phyloP scores from a whole-genome alignment of 1,140 invertebrate genomes.

The Drosophila lini region DNA sequence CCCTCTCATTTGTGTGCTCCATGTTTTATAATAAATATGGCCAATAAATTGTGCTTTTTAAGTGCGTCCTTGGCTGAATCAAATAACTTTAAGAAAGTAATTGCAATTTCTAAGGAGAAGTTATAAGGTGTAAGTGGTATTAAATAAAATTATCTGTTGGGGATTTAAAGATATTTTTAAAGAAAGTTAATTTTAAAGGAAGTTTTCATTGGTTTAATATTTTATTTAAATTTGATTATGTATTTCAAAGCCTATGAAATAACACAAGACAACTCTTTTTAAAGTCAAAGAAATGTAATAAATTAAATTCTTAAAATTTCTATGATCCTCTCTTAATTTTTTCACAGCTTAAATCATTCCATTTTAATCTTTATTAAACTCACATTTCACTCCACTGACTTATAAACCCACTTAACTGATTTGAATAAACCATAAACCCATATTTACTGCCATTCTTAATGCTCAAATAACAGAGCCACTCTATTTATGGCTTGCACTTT shows the following conservation, averaged over 20 bases:
- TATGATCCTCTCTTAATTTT: background rate
- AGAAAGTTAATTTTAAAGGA: too few species aligned
- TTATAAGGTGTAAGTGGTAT: background rate
- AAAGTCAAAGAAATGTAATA: too few species aligned
- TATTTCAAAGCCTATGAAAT: too few species aligned
- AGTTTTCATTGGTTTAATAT: background rate
- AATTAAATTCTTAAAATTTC: too few species aligned
- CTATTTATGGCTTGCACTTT: background rate
- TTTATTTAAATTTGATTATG: background rate
- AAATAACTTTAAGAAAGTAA: conserved; percentile 31
- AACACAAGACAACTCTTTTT: too few species aligned
- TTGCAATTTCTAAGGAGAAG: conserved; percentile 20
- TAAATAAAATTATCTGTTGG: background rate
- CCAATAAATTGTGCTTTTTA: conserved; percentile 70
- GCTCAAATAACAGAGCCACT: background rate
- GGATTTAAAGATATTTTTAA: too few species aligned
- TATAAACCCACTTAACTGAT: background rate
- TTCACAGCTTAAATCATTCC: background rate
- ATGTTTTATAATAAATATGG: conserved; percentile 78
- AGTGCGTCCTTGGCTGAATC: conserved; percentile 27
- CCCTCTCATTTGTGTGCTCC: conserved; percentile 35
- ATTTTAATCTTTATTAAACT: background rate
- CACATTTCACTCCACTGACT: background rate
- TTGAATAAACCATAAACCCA: conserved; percentile 3
- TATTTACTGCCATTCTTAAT: conserved; percentile 9